Conservation (phyloP, 2,888 invertebrate genomes). For the Protodeltote pygarga region DNA sequence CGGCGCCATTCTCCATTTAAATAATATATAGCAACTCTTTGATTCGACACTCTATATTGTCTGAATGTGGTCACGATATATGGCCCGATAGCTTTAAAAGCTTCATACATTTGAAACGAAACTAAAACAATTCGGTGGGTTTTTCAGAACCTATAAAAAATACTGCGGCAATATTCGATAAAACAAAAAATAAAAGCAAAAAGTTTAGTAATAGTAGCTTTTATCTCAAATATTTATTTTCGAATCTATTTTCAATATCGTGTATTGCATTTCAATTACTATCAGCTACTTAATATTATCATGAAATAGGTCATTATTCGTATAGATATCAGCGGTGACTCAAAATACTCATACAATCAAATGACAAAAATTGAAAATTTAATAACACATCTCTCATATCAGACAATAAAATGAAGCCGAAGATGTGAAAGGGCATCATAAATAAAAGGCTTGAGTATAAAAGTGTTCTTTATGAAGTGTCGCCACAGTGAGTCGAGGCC, state of each 20-base stretch:
- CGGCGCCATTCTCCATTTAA: slow-evolving; percentile 76
- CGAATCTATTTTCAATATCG: slow-evolving; percentile 4
- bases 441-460: slow-evolving; percentile 84
- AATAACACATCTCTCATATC: slow-evolving; percentile 67
- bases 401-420: slow-evolving; percentile 76
- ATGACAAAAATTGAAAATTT: slow-evolving; percentile 65
- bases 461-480: slow-evolving; percentile 86
- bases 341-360: slow-evolving; percentile 42
- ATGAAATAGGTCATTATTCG: slow-evolving; percentile 11
- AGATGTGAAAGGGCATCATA: slow-evolving; percentile 81
- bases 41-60: slow-evolving; percentile 59
- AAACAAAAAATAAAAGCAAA: background rate
- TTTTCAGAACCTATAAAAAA: background rate
- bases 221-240: slow-evolving; percentile 17
- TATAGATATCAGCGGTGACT: slow-evolving; percentile 18
- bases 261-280: slow-evolving; percentile 17
- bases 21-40: slow-evolving; percentile 81
- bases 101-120: slow-evolving; percentile 11
- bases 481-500: slow-evolving; percentile 68
- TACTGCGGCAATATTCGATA: background rate
- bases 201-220: background rate
- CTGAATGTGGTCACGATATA: slow-evolving; percentile 39
- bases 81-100: slow-evolving; percentile 33
- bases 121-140: background rate
- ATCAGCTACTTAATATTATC: background rate